Conservation (phyloP, 2,888 invertebrate genomes). For the Macropis europaea region DNA sequence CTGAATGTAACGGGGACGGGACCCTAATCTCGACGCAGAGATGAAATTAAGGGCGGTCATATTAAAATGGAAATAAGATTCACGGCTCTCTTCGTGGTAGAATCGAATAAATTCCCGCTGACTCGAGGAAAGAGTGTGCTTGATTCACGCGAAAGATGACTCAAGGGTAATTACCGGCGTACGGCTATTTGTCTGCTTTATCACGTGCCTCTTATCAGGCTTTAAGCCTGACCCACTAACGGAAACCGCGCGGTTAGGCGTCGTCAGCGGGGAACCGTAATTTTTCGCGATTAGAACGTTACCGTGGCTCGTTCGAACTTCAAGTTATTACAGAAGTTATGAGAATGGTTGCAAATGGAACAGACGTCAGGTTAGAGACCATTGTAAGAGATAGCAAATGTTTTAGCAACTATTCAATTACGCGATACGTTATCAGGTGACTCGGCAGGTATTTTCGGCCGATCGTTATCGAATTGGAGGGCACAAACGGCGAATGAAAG, state of each 20-base stretch:
- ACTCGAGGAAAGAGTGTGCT: slow-evolving; percentile 1
- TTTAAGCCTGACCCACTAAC: background rate
- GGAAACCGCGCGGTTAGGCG: background rate
- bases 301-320: background rate
- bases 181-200: slow-evolving; percentile 13
- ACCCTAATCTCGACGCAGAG: slow-evolving; percentile 5
- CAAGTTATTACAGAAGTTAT: background rate
- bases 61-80: slow-evolving; percentile 45
- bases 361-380: too few species aligned
- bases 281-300: slow-evolving; percentile 3
- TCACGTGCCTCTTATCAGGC: slow-evolving; percentile 3
- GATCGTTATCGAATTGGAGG: background rate
- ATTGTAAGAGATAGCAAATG: too few species aligned
- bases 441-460: background rate
- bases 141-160: background rate
- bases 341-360: background rate
- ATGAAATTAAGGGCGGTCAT: background rate
- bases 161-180: slow-evolving; percentile 12
- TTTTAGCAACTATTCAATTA: background rate
- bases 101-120: slow-evolving; percentile 26
- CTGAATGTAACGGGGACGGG: background rate
- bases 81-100: background rate
- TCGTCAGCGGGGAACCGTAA: background rate
- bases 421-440: too few species aligned
- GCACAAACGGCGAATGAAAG: background rate